These are phyloP conservation scores for Peromyscus eremicus DNA, from an alignment of 2,797 vertebrate genomes.

Conservation along the genomic window DNA sequence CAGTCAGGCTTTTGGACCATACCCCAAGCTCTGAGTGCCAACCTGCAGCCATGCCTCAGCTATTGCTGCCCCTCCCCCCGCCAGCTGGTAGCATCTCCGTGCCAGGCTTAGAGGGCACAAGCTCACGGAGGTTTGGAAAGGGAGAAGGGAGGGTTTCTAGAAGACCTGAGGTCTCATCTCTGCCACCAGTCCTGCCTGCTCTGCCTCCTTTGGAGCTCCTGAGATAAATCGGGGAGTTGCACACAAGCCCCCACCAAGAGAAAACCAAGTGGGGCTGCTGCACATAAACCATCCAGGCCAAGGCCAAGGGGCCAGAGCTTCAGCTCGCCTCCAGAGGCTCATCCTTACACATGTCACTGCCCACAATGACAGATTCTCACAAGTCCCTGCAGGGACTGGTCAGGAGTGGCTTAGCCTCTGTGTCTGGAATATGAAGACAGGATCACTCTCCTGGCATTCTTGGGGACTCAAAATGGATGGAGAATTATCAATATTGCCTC, in stretches of 20 bases:
- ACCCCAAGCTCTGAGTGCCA: background rate
- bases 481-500: slow-evolving; percentile 71
- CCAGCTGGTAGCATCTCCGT: slow-evolving; percentile 12
- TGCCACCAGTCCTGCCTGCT: background rate
- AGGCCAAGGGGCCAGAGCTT: background rate
- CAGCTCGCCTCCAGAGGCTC: background rate
- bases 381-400: background rate
- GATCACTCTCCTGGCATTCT: background rate
- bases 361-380: background rate
- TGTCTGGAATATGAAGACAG: background rate
- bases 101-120: slow-evolving; percentile 41
- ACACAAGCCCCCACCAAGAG: background rate
- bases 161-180: background rate
- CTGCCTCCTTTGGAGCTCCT: background rate
- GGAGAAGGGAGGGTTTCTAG: background rate
- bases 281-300: background rate
- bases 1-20: background rate
- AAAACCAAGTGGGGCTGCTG: background rate
- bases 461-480: background rate
- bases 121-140: background rate
- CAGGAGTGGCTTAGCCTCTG: background rate
- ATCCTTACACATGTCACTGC: background rate
- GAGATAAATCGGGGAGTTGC: fast-evolving
- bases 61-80: background rate
- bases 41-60: background rate